Evolutionary conservation across 23 tunicate species (phyloP).

Genomic region (Trididemnum nubilum): DNA sequence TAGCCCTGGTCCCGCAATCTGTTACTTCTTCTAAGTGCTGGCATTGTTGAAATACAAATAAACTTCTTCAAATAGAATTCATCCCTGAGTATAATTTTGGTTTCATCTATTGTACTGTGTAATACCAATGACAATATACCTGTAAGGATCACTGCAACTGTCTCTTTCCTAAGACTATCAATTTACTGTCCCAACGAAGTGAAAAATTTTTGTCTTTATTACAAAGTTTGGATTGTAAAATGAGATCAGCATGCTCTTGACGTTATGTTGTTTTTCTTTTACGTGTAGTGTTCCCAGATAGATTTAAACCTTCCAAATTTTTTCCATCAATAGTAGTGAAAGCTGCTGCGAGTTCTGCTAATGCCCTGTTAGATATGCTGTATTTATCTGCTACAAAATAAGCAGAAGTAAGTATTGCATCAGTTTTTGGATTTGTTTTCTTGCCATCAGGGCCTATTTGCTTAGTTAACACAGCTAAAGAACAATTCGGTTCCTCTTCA

Average conservation of each 20-base stretch:
- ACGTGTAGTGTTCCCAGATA: neutral
- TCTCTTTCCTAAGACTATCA: neutral
- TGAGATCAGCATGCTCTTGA: neutral
- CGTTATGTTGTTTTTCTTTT: neutral
- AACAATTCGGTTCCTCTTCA: neutral
- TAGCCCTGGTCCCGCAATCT: no score
- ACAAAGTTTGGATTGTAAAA: neutral
- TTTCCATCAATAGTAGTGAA: neutral
- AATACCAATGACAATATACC: neutral
- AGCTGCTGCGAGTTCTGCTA: conserved; percentile 1
- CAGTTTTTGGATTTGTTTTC: neutral
- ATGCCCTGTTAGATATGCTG: conserved; percentile 12
- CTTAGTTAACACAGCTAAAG: neutral
- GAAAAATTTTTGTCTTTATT: neutral
- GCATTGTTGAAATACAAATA: no score
- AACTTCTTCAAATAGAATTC: no score
- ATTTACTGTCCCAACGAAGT: conserved; percentile 4
- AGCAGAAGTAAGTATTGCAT: neutral
- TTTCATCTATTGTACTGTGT: neutral
- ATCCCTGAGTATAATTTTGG: neutral
- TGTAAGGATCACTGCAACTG: conserved; percentile 17
- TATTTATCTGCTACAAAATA: neutral
- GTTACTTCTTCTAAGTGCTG: no score
- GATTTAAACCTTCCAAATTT: neutral
- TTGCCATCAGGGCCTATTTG: neutral